Conservation (phyloP, 23 tunicate species). For the Styela plicata region DNA sequence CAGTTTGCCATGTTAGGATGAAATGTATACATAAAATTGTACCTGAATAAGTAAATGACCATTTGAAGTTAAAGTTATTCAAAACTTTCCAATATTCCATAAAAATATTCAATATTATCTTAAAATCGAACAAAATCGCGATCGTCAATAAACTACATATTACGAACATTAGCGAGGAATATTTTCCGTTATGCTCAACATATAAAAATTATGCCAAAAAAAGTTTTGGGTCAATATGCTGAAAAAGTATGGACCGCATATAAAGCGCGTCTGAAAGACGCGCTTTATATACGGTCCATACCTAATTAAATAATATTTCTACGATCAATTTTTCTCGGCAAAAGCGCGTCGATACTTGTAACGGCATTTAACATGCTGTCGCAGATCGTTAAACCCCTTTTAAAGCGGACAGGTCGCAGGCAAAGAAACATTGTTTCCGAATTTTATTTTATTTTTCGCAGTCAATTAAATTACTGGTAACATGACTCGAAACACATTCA, state of each 20-base stretch:
- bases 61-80: too few species aligned
- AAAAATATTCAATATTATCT: too few species aligned
- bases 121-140: too few species aligned
- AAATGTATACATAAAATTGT: too few species aligned
- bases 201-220: neutral
- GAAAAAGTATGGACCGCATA: too few species aligned
- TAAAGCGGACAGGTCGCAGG: neutral
- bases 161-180: neutral
- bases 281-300: neutral
- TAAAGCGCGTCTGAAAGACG: neutral
- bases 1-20: too few species aligned
- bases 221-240: too few species aligned
- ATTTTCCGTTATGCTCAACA: neutral
- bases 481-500: slow-evolving; percentile 21
- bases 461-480: slow-evolving; percentile 31
- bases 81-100: too few species aligned
- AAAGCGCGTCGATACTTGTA: neutral
- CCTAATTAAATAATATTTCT: neutral
- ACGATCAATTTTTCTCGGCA: neutral
- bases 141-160: neutral
- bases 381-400: slow-evolving; percentile 4
- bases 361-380: slow-evolving; percentile 15
- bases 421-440: neutral
- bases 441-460: slow-evolving; percentile 4
- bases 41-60: too few species aligned